Evolutionary conservation across 2,113 vertebrate species (phyloP).

Genomic region (Salvator merianae): DNA sequence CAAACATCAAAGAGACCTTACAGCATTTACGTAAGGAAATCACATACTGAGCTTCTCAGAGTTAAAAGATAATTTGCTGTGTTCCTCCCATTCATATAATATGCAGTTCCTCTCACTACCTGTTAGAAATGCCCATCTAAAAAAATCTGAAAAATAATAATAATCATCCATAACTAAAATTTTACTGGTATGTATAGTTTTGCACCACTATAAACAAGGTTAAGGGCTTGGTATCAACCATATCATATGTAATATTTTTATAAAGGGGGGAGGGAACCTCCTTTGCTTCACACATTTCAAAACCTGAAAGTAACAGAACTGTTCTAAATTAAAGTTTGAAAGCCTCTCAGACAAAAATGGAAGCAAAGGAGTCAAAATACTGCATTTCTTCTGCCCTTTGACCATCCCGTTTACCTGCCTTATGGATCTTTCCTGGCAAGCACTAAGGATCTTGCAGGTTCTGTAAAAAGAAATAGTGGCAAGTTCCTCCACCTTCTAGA

Average conservation of each 20-base stretch:
- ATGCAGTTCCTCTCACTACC: rapidly evolving
- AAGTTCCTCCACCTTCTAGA: not conserved
- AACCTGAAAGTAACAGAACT: not conserved
- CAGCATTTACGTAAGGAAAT: not conserved
- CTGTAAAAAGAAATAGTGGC: not conserved
- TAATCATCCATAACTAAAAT: not conserved
- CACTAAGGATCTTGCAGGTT: slow-evolving; percentile 23
- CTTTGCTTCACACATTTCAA: slow-evolving; percentile 23
- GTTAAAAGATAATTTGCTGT: not conserved
- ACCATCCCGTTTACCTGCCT: rapidly evolving
- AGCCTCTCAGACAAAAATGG: not conserved
- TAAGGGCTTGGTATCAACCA: not conserved
- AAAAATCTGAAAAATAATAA: not conserved
- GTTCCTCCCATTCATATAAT: not conserved
- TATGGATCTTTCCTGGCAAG: not conserved
- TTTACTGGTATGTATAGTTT: not conserved
- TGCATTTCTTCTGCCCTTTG: not conserved
- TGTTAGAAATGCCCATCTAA: not conserved
- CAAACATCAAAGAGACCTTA: not conserved
- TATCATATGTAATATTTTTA: not conserved
- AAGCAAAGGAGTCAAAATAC: not conserved
- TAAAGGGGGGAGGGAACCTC: rapidly evolving
- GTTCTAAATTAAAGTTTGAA: not conserved
- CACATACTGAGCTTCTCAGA: slow-evolving; percentile 3
- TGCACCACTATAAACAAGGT: not conserved